Percentiles rank a stretch among this genome's conserved stretches.
Conservation (phyloP, 2,113 vertebrate genomes). For the Oceanites oceanicus region DNA sequence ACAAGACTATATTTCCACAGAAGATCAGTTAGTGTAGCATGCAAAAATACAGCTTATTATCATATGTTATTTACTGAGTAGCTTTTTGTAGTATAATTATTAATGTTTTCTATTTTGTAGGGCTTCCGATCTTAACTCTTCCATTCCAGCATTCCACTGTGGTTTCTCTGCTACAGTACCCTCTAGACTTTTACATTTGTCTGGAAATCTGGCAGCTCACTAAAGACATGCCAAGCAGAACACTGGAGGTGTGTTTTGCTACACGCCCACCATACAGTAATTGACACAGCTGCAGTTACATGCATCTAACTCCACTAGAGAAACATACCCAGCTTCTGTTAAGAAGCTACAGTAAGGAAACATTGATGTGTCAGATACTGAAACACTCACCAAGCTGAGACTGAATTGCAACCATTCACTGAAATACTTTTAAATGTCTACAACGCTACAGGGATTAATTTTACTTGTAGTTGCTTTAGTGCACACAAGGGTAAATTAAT, state of each 20-base stretch:
- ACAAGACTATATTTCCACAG: not conserved
- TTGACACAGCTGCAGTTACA: not conserved
- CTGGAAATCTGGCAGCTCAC: not conserved
- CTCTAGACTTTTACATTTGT: not conserved
- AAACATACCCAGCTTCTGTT: not conserved
- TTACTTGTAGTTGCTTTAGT: not conserved
- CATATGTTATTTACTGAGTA: not conserved
- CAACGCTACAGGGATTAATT: not conserved
- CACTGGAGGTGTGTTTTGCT: not conserved
- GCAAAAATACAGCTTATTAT: not conserved
- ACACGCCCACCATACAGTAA: not conserved
- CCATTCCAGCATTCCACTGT: not conserved
- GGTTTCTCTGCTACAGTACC: not conserved
- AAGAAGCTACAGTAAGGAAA: not conserved
- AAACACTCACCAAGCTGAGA: not conserved
- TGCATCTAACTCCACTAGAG: not conserved
- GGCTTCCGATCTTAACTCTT: not conserved
- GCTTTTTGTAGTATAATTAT: not conserved
- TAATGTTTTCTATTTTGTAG: not conserved
- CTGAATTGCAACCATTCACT: not conserved
- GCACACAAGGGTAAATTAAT: not conserved
- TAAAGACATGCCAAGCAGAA: not conserved
- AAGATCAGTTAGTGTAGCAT: not conserved
- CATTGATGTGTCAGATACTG: not conserved
- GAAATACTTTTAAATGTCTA: not conserved